These are phyloP conservation scores for Spilosoma lubricipeda DNA, from an alignment of 2,888 invertebrate species.

Conservation along the genomic window DNA sequence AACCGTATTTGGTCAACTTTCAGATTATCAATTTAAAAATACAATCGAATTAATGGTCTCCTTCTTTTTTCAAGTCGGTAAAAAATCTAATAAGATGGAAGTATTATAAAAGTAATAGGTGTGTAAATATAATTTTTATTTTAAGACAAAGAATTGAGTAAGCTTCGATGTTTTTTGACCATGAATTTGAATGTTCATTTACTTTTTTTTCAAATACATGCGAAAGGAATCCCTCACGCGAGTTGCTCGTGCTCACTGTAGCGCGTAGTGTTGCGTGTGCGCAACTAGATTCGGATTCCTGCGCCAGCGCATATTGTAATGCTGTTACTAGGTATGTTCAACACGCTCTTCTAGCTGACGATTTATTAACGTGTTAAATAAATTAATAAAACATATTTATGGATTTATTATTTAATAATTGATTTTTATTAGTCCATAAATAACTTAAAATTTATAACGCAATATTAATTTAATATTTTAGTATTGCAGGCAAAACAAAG, in stretches of 20 bases:
- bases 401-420: not conserved
- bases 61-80: no score
- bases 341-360: slow-evolving; percentile 20
- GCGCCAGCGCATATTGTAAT: slow-evolving; percentile 41
- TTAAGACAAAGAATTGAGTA: not conserved
- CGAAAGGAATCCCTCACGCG: slow-evolving; percentile 51
- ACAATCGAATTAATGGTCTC: no score
- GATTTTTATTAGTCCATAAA: not conserved
- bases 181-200: slow-evolving; percentile 20
- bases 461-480: not conserved
- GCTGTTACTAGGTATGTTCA: slow-evolving; percentile 37
- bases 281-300: slow-evolving; percentile 47
- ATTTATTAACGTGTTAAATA: not conserved
- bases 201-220: slow-evolving; percentile 48
- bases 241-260: slow-evolving; percentile 52
- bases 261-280: slow-evolving; percentile 65
- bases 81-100: not conserved
- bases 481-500: not conserved
- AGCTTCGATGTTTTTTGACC: slow-evolving; percentile 3
- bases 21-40: not conserved
- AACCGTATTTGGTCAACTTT: not conserved
- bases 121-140: no score
- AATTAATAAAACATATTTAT: not conserved
- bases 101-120: not conserved
- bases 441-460: not conserved